These are phyloP conservation scores for Pangasius larnaudii DNA, from an alignment of 2,797 vertebrate species.

Conservation along the genomic window DNA sequence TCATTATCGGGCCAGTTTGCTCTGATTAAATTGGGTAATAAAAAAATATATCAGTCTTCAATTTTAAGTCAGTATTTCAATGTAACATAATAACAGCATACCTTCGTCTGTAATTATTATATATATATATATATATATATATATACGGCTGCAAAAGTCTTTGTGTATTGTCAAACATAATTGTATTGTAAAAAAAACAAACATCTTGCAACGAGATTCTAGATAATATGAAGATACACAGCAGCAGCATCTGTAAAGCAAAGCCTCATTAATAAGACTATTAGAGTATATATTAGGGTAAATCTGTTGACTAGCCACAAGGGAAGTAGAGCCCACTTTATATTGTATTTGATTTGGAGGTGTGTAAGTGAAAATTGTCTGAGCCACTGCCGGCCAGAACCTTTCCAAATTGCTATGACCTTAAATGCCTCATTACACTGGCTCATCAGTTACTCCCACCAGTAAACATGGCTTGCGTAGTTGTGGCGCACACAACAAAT, in stretches of 20 bases:
- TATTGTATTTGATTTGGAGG: conserved; percentile 39
- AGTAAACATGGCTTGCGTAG: conserved; percentile 55
- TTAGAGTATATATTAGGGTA: conserved; percentile 30
- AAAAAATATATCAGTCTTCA: background rate
- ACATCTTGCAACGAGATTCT: conserved; percentile 1
- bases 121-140: background rate
- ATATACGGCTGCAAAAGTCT: background rate
- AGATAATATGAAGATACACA: conserved; percentile 24
- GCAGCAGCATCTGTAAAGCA: conserved; percentile 18
- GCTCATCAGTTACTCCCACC: conserved; percentile 63
- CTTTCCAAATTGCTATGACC: conserved; percentile 41
- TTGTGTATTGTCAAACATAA: background rate
- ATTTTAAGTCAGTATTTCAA: background rate
- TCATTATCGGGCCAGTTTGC: background rate
- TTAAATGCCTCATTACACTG: conserved; percentile 52
- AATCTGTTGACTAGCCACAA: conserved; percentile 18
- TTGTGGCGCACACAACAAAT: conserved; percentile 32
- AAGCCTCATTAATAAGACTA: conserved; percentile 39
- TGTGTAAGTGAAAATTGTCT: conserved; percentile 66
- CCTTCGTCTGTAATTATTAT: background rate
- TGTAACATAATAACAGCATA: conserved; percentile 7
- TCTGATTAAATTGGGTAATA: background rate
- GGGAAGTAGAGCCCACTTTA: background rate
- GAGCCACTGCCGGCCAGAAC: conserved; percentile 58
- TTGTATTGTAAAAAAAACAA: no score